phyloP scores from a whole-genome alignment of 2,888 invertebrate genomes.

The Oscheius sp. region DNA sequence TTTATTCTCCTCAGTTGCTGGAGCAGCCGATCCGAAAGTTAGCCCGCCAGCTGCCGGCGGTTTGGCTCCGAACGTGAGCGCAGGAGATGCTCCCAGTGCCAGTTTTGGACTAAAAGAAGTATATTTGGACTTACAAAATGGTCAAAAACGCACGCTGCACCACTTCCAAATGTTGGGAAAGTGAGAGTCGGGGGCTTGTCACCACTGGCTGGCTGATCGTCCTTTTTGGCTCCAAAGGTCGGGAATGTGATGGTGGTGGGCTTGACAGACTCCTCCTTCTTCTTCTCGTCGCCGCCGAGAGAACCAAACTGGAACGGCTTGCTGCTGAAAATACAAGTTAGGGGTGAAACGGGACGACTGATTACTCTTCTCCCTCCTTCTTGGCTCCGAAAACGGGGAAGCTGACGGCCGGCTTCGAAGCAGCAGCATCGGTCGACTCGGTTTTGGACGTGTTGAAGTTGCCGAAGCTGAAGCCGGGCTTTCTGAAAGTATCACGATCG shows the following conservation, averaged over 20 bases:
- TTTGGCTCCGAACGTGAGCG: background rate
- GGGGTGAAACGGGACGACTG: background rate
- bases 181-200: constrained; percentile 19
- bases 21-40: constrained; percentile 15
- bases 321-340: background rate
- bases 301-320: background rate
- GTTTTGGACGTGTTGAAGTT: background rate
- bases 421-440: background rate
- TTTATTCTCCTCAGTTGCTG: constrained; percentile 21
- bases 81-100: constrained; percentile 30
- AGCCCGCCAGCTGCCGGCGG: constrained; percentile 8
- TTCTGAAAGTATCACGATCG: background rate
- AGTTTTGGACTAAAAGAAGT: background rate
- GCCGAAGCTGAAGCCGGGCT: constrained; percentile 21
- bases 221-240: constrained; percentile 13
- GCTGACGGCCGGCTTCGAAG: too few species aligned
- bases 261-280: background rate
- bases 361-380: background rate
- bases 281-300: constrained; percentile 14
- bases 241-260: constrained; percentile 14
- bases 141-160: background rate
- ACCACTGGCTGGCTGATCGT: background rate
- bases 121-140: background rate
- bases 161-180: constrained; percentile 25
- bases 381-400: background rate